A percentile compares a stretch with the other conserved stretches of the same genome.
Conservation (phyloP, 2,888 invertebrate species). For the Microplitis deprimator region DNA sequence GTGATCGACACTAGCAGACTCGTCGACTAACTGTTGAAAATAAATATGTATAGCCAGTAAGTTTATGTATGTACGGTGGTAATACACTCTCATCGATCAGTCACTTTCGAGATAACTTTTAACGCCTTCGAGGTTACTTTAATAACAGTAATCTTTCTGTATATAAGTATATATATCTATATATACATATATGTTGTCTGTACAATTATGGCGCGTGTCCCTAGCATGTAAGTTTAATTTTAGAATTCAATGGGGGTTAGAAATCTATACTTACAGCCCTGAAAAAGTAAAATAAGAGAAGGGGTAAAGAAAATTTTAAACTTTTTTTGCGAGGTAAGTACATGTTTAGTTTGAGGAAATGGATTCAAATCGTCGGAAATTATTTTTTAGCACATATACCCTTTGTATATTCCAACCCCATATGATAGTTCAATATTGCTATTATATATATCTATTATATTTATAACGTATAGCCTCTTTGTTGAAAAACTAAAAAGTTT, state of each 20-base stretch:
- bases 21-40: not conserved
- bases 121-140: conserved; percentile 32
- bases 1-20: not conserved
- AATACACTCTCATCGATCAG: conserved; percentile 27
- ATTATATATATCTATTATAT: not conserved
- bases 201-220: conserved; percentile 34
- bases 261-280: not conserved
- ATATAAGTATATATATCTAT: conserved; percentile 17
- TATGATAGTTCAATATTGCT: conserved; percentile 30
- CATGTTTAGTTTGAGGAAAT: not conserved
- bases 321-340: not conserved
- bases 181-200: not conserved
- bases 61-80: not conserved
- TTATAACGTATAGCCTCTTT: too few relatives aligned
- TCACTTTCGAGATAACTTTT: conserved; percentile 25
- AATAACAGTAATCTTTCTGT: conserved; percentile 35
- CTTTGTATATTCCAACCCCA: not conserved
- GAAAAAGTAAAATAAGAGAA: not conserved
- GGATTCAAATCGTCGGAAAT: not conserved
- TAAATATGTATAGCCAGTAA: not conserved
- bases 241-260: not conserved
- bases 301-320: not conserved
- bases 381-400: not conserved
- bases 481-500: too few relatives aligned
- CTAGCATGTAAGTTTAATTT: not conserved